phyloP scores from a whole-genome alignment of 2,888 invertebrate species.

The Pherbina coryleti region DNA sequence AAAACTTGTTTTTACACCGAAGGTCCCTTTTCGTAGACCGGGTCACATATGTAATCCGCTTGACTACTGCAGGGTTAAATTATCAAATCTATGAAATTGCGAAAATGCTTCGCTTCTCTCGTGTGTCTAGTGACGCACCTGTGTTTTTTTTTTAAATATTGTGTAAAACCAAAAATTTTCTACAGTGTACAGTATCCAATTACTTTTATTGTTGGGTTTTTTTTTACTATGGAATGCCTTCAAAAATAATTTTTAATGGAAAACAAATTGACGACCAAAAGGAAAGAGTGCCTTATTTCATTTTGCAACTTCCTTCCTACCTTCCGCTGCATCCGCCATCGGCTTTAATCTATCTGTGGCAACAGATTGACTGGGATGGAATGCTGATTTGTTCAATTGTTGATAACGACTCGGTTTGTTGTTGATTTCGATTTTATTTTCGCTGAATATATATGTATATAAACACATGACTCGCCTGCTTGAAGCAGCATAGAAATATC shows the following conservation, averaged over 20 bases:
- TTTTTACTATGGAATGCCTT: neutral
- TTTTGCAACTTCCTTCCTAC: conserved; percentile 8
- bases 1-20: too few relatives aligned
- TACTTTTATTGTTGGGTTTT: neutral
- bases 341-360: neutral
- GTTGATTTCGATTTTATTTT: neutral
- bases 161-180: neutral
- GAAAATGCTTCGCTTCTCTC: too few relatives aligned
- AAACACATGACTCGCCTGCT: neutral
- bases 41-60: too few relatives aligned
- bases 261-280: conserved; percentile 27
- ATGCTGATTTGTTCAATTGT: neutral
- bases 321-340: neutral
- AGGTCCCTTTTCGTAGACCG: too few relatives aligned
- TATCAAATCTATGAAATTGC: too few relatives aligned
- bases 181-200: neutral
- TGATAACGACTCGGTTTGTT: neutral
- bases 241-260: conserved; percentile 18
- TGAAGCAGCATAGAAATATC: too few relatives aligned
- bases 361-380: neutral
- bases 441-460: neutral
- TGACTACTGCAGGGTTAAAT: too few relatives aligned
- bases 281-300: neutral
- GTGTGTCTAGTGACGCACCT: too few relatives aligned
- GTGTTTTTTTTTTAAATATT: neutral